Conservation (phyloP, 2,888 invertebrate species). For the Himalopsyche anomala region DNA sequence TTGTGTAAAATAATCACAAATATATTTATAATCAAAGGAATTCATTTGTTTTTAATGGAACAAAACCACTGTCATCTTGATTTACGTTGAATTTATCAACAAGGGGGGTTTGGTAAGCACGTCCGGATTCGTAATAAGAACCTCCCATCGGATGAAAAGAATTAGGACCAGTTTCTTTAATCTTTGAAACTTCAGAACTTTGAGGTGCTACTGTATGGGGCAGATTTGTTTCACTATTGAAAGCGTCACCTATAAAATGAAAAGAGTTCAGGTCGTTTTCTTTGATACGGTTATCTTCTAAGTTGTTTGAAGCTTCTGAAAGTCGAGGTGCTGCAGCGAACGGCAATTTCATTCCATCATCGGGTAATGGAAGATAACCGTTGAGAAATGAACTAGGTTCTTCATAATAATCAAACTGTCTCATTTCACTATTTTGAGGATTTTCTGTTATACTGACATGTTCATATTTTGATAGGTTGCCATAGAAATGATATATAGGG, state of each 20-base stretch:
- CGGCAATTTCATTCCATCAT: not conserved
- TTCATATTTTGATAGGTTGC: constrained; percentile 58
- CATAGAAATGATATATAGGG: constrained; percentile 60
- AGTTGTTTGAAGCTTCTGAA: not conserved
- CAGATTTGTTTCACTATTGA: not conserved
- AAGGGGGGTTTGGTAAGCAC: constrained; percentile 35
- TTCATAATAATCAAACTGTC: constrained; percentile 50
- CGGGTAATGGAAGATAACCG: constrained; percentile 42
- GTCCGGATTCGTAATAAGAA: constrained; percentile 56
- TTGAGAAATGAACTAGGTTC: constrained; percentile 41
- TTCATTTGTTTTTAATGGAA: constrained; percentile 49
- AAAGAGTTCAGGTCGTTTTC: constrained; percentile 37
- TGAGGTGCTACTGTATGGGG: not conserved
- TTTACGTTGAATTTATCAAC: constrained; percentile 52
- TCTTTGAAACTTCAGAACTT: not conserved
- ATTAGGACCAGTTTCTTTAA: not conserved
- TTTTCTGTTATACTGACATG: constrained; percentile 61
- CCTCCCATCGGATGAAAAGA: constrained; percentile 55
- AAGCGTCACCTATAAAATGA: not conserved
- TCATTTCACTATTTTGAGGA: constrained; percentile 52
- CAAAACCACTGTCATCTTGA: constrained; percentile 59
- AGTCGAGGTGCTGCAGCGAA: not conserved
- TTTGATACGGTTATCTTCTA: not conserved
- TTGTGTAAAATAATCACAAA: too few relatives aligned
- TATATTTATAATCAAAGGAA: too few relatives aligned